These are phyloP conservation scores for Caenorhabditis sp. DNA, from an alignment of 2,888 invertebrate genomes.

Conservation along the genomic window DNA sequence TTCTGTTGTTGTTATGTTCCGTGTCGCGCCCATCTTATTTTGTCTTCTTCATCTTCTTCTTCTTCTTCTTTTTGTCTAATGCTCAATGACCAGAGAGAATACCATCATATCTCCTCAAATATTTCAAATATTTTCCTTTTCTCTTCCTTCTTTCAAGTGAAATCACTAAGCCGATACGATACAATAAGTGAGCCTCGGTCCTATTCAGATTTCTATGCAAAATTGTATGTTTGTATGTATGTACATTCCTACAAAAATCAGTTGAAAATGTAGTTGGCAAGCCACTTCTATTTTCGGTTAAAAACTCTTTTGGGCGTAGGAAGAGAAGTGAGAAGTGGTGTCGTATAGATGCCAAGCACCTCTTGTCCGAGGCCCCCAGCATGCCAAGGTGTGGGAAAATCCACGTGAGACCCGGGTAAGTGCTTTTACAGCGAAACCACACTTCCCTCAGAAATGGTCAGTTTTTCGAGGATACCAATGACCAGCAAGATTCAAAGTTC, in stretches of 20 bases:
- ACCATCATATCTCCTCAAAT: slow-evolving; percentile 9
- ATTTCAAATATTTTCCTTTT: not conserved
- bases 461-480: not conserved
- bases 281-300: slow-evolving; percentile 19
- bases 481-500: not conserved
- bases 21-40: not conserved
- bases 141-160: not conserved
- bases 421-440: slow-evolving; percentile 7
- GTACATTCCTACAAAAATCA: no score
- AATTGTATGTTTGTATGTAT: no score
- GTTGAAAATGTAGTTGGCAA: not conserved
- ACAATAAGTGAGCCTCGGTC: no score
- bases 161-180: no score
- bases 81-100: slow-evolving; percentile 30
- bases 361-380: slow-evolving; percentile 13
- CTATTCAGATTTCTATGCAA: no score
- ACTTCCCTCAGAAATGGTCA: not conserved
- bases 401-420: slow-evolving; percentile 35
- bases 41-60: not conserved
- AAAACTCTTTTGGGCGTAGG: slow-evolving; percentile 42
- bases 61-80: not conserved
- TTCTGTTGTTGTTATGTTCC: slow-evolving; percentile 2
- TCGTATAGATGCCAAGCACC: slow-evolving; percentile 42
- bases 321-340: slow-evolving; percentile 9
- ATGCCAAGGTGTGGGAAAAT: slow-evolving; percentile 52